These are phyloP conservation scores for Forbesichthys papilliferus DNA, from an alignment of 2,113 vertebrate species.

Conservation along the genomic window DNA sequence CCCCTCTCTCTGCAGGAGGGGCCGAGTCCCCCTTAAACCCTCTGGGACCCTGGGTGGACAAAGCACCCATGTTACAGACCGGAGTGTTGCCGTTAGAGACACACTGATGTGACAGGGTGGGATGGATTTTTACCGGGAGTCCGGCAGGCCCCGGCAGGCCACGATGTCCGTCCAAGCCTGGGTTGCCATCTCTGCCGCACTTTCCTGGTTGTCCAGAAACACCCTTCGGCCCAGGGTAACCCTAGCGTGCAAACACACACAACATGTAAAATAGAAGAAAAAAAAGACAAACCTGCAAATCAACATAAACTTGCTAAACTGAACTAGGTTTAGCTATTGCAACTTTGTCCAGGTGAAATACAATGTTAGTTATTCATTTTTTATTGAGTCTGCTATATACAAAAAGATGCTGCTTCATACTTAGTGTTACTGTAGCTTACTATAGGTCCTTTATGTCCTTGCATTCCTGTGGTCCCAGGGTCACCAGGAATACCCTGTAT, in stretches of 20 bases:
- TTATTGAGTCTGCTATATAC: too few relatives aligned
- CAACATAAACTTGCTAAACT: neutral
- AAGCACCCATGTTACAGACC: neutral
- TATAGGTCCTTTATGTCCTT: conserved; percentile 71
- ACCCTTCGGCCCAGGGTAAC: conserved; percentile 73
- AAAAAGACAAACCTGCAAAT: neutral
- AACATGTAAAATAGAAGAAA: neutral
- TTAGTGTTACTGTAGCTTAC: conserved; percentile 52
- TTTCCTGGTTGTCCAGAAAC: conserved; percentile 68
- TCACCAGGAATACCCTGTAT: conserved; percentile 76
- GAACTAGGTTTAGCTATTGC: neutral
- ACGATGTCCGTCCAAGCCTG: conserved; percentile 68
- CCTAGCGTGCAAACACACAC: conserved; percentile 58
- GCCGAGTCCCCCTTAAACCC: conserved; percentile 80
- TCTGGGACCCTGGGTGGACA: conserved; percentile 69
- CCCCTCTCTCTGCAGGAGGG: conserved; percentile 78
- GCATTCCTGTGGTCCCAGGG: conserved; percentile 67
- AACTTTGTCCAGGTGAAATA: too few relatives aligned
- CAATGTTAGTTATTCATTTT: too few relatives aligned
- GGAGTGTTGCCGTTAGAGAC: neutral
- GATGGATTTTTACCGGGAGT: conserved; percentile 66
- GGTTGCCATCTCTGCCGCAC: conserved; percentile 67
- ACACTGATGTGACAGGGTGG: neutral
- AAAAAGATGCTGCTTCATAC: too few relatives aligned
- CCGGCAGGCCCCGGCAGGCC: conserved; percentile 75